Percentiles rank a stretch among this genome's conserved stretches.
Evolutionary conservation across 2,888 invertebrate genomes (phyloP).

Genomic region (Xestia sexstrigata): DNA sequence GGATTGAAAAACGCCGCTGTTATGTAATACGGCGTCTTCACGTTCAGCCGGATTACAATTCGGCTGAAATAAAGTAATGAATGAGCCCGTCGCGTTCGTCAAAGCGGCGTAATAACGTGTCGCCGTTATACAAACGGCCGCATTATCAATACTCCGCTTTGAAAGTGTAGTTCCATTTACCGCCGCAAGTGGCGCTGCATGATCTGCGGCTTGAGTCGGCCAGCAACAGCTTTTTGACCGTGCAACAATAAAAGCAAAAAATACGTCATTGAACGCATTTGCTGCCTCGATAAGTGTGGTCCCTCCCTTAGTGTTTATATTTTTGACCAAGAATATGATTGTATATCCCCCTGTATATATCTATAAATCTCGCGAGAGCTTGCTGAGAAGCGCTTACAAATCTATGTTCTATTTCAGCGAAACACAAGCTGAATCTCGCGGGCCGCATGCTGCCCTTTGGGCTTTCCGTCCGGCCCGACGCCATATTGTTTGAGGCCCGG

Average conservation of each 20-base stretch:
- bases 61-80: too few relatives aligned
- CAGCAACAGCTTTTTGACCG: neutral
- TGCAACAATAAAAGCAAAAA: neutral
- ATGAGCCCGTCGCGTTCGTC: too few relatives aligned
- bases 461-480: conserved; percentile 63
- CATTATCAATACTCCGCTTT: too few relatives aligned
- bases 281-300: neutral
- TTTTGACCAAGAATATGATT: conserved; percentile 52
- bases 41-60: too few relatives aligned
- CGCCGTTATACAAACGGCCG: too few relatives aligned
- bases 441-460: conserved; percentile 65
- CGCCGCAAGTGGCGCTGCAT: too few relatives aligned
- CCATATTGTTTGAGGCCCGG: conserved; percentile 64
- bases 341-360: neutral
- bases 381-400: conserved; percentile 32
- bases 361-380: neutral
- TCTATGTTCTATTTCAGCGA: conserved; percentile 60
- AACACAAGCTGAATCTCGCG: conserved; percentile 62
- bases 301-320: conserved; percentile 26
- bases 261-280: neutral
- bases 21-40: too few relatives aligned
- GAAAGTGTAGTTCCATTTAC: too few relatives aligned
- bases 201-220: neutral
- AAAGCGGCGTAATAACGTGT: too few relatives aligned
- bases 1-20: too few relatives aligned